phyloP scores from a whole-genome alignment of 2,888 invertebrate genomes.

The Eurytoma californica region DNA sequence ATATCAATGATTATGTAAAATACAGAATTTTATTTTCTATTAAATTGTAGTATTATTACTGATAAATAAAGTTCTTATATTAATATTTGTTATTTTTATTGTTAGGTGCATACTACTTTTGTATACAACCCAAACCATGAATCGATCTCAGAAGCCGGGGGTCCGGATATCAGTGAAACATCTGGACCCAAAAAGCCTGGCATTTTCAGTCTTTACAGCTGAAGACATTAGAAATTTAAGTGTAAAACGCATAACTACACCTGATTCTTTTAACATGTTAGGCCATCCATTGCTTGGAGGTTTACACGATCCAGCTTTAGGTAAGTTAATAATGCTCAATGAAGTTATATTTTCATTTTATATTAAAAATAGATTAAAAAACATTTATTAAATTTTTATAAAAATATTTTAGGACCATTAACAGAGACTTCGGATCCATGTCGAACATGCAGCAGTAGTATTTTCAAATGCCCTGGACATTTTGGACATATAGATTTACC shows the following conservation, averaged over 20 bases:
- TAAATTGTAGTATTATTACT: too few species aligned
- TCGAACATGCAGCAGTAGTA: slow-evolving; percentile 84
- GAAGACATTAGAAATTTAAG: slow-evolving; percentile 88
- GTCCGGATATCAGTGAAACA: slow-evolving; percentile 59
- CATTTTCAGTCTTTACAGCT: slow-evolving; percentile 84
- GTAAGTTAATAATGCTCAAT: slow-evolving; percentile 72
- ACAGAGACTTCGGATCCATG: slow-evolving; percentile 80
- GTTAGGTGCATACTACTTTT: too few species aligned
- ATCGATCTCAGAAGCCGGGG: slow-evolving; percentile 3
- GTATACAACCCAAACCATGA: background rate
- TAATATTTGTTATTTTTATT: too few species aligned
- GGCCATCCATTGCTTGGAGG: slow-evolving; percentile 90
- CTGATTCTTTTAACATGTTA: slow-evolving; percentile 86
- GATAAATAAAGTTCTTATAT: too few species aligned
- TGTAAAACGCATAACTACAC: slow-evolving; percentile 87
- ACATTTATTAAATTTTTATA: slow-evolving; percentile 12
- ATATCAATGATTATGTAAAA: too few species aligned
- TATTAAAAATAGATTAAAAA: slow-evolving; percentile 5
- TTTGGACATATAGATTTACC: slow-evolving; percentile 95
- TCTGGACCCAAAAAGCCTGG: slow-evolving; percentile 71
- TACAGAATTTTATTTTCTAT: too few species aligned
- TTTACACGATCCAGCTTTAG: slow-evolving; percentile 92
- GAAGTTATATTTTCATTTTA: background rate
- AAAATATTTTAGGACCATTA: slow-evolving; percentile 43
- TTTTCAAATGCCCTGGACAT: slow-evolving; percentile 90